Conservation (phyloP, 1,140 invertebrate species). For the Latrodectus geometricus region DNA sequence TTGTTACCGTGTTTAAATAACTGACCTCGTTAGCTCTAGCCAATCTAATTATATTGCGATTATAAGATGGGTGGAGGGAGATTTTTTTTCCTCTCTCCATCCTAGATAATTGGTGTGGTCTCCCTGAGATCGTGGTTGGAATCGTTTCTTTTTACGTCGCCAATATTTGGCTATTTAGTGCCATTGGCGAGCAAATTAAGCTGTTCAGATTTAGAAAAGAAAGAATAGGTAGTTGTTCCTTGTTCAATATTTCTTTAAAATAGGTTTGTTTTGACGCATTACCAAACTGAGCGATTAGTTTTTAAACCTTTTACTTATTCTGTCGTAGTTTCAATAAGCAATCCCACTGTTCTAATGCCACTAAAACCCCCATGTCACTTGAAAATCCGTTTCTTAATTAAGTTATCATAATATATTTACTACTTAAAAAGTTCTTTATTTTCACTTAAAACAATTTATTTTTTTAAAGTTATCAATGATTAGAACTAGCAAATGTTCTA, state of each 20-base stretch:
- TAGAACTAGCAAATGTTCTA: no score
- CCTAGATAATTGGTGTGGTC: constrained; percentile 22
- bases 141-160: not conserved
- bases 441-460: no score
- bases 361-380: not conserved
- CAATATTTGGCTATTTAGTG: constrained; percentile 1
- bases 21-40: constrained; percentile 35
- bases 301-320: not conserved
- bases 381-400: no score
- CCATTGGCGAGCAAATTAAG: constrained; percentile 3
- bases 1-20: constrained; percentile 27
- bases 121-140: not conserved
- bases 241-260: not conserved
- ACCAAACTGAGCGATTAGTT: not conserved
- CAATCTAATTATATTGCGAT: constrained; percentile 49
- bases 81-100: not conserved
- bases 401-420: no score
- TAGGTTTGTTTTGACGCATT: not conserved
- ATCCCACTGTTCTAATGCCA: not conserved
- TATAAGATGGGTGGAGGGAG: constrained; percentile 6
- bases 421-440: no score
- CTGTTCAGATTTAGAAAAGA: not conserved
- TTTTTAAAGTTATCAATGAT: no score
- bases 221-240: not conserved
- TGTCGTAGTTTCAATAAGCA: not conserved